A percentile compares a stretch with the other conserved stretches of the same genome.
Conservation (phyloP, 2,888 invertebrate genomes). For the Tryphoninae sp. region DNA sequence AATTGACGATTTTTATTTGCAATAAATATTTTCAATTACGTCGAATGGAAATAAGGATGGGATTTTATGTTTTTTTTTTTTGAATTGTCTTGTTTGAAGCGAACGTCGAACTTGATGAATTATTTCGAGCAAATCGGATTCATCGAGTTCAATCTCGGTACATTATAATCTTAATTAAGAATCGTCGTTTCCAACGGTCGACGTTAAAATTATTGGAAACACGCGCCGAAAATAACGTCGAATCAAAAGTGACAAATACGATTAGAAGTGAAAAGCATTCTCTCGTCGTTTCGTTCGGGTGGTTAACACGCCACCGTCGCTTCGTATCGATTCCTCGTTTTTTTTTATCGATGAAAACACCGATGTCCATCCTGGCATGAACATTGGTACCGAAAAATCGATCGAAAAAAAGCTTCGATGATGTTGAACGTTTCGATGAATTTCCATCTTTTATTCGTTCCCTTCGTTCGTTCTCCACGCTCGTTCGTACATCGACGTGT, state of each 20-base stretch:
- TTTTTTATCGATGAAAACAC: no score
- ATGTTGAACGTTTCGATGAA: slow-evolving; percentile 10
- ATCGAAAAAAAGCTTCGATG: neutral
- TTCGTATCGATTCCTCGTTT: no score
- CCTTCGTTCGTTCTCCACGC: no score
- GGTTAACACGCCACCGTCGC: no score
- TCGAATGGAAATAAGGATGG: neutral
- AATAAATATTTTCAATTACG: neutral
- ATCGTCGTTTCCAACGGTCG: no score
- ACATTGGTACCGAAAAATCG: no score
- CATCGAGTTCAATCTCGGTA: neutral
- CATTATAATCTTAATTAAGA: neutral
- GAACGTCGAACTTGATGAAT: neutral
- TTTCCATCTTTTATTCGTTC: slow-evolving; percentile 25
- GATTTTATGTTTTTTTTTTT: neutral
- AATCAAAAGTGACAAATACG: neutral
- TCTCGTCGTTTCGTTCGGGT: no score
- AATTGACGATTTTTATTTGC: neutral
- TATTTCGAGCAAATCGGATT: neutral
- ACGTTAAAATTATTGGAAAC: no score
- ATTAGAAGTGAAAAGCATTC: neutral
- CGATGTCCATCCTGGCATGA: no score
- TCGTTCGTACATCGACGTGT: no score
- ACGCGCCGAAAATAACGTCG: neutral
- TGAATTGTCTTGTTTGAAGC: neutral